Evolutionary conservation across 64 coral and sea anemone genomes (phyloP).

Genomic region (Astreopora myriophthalma): DNA sequence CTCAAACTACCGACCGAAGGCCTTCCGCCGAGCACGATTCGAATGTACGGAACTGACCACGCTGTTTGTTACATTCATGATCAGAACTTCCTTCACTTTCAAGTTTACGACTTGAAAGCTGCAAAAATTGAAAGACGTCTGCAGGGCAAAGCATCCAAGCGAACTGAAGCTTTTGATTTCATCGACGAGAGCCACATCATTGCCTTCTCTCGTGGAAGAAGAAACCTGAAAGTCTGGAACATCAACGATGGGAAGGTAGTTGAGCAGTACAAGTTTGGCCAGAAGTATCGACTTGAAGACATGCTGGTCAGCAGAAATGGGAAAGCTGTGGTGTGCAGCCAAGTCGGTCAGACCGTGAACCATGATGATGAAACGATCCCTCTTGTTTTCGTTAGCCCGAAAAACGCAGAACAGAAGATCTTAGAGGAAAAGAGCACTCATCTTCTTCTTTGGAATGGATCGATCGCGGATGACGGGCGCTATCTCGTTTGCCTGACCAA

Average conservation of each 20-base stretch:
- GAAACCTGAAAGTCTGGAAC: slow-evolving; percentile 58
- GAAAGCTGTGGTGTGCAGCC: slow-evolving; percentile 21
- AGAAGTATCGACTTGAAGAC: slow-evolving; percentile 45
- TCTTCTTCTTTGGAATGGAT: slow-evolving; percentile 17
- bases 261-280: slow-evolving; percentile 61
- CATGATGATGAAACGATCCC: slow-evolving; percentile 39
- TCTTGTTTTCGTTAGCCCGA: slow-evolving; percentile 3
- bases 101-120: slow-evolving; percentile 42
- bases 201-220: slow-evolving; percentile 45
- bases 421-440: not conserved
- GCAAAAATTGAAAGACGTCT: slow-evolving; percentile 54
- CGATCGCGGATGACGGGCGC: slow-evolving; percentile 8
- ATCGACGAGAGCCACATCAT: slow-evolving; percentile 45
- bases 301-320: slow-evolving; percentile 58
- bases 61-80: slow-evolving; percentile 70
- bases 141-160: slow-evolving; percentile 52
- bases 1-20: slow-evolving; percentile 1
- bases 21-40: not conserved
- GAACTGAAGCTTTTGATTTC: slow-evolving; percentile 40
- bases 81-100: slow-evolving; percentile 27
- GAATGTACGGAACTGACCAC: slow-evolving; percentile 21
- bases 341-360: slow-evolving; percentile 3
- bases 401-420: slow-evolving; percentile 20
- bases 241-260: slow-evolving; percentile 28
- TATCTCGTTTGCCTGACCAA: slow-evolving; percentile 30